Evolutionary conservation across 2,797 vertebrate genomes (phyloP), one percentile per base, ranked within the genome.

Genomic region (Holocentrus rufus): DNA sequence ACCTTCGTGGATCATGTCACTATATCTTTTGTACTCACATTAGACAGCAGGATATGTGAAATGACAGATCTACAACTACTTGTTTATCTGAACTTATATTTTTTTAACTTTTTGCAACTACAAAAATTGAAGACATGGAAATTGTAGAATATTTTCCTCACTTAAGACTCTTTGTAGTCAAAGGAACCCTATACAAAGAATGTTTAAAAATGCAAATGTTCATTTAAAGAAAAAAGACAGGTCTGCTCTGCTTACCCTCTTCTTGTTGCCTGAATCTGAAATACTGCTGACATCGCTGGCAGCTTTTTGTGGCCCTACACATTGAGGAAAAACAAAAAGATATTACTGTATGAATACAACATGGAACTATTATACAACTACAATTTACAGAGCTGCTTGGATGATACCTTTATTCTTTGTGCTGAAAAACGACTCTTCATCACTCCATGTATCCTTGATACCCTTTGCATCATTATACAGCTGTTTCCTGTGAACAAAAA

Each of bases 401-500:
- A 54, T 64, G 22, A 69, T 86, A 90, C 87, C 53, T 0, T 2
- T 62, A 5, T 7, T 72, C 9, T 20, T 72, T 31, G 44, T 5
- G 1, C 2, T 4, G 55, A 89, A 74, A 8, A 71, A 27, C 0
- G 67, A 60, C 0, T 94, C 94, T 31, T 94, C 94, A 2, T 93
- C 91, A 5, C 55, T 88, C 94, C 94, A 95, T 0, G 49, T 72
- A 0, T 87, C 93, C 39, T 90, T 93, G 0, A 36, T 67, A 70
- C 90, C 93, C 4, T 73, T 83, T 7, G 80, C 88, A 2, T 72
- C 66, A 0, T 18, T 49, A 5, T 17, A 61, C 15, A 88, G 42
- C 5, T 2, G 6, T 71, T 69, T 90, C 89, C 92, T 92, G 73
- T 63, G 47, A 72, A 78, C 4, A 72, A 17, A 10, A 76, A n/a